phyloP scores from a whole-genome alignment of 2,797 vertebrate species.

The Molossus molossus region DNA sequence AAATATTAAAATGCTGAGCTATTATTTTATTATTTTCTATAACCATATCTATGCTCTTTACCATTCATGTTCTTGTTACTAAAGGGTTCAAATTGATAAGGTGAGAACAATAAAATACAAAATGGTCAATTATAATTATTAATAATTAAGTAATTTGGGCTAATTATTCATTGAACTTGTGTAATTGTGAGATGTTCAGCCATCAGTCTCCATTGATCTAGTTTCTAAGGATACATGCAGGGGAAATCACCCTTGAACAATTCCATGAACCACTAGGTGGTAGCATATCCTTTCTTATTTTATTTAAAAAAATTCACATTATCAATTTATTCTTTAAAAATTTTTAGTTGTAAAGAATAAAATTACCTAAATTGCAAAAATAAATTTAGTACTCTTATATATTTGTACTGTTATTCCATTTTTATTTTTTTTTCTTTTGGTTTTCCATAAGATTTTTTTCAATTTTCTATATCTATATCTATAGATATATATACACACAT shows the following conservation, averaged over 20 bases:
- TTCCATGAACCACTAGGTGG: constrained; percentile 80
- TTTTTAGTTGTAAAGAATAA: constrained; percentile 14
- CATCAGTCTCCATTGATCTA: background rate
- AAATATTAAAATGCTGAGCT: background rate
- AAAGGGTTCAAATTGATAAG: background rate
- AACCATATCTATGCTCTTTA: background rate
- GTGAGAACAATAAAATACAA: background rate
- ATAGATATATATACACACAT: no score
- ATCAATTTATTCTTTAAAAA: constrained; percentile 52
- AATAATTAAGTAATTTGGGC: background rate
- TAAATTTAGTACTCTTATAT: background rate
- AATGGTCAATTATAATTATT: background rate
- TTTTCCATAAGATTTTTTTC: background rate
- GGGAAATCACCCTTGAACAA: constrained; percentile 27
- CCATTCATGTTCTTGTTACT: background rate
- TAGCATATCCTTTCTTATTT: constrained; percentile 80
- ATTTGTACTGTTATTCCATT: background rate
- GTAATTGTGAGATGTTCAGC: background rate
- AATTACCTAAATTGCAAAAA: background rate
- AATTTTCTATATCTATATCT: background rate
- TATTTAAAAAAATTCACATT: background rate
- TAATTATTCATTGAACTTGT: background rate
- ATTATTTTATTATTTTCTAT: background rate
- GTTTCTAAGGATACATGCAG: background rate
- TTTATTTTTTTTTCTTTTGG: background rate